Evolutionary conservation across 2,797 vertebrate species (phyloP).

Genomic region (Mus spretus): DNA sequence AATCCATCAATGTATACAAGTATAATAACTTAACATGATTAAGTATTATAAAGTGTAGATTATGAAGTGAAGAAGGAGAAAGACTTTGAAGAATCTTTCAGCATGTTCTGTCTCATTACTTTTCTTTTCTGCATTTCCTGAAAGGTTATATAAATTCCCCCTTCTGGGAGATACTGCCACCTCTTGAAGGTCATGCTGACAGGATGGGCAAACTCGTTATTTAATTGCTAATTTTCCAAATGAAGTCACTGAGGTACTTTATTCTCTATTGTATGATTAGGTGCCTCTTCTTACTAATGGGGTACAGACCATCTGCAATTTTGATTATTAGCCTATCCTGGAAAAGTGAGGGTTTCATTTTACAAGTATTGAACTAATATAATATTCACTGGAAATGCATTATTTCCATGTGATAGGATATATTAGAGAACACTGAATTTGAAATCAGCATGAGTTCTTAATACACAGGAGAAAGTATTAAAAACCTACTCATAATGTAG

Average conservation of each 20-base stretch:
- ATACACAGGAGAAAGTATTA: not conserved
- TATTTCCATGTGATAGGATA: constrained; percentile 6
- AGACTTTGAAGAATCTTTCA: not conserved
- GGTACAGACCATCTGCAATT: constrained; percentile 53
- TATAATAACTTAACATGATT: constrained; percentile 13
- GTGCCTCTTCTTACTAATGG: constrained; percentile 49
- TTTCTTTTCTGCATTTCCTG: not conserved
- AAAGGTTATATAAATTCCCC: constrained; percentile 34
- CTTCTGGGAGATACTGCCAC: not conserved
- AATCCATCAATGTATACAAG: not conserved
- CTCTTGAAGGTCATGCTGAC: constrained; percentile 68
- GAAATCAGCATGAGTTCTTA: constrained; percentile 50
- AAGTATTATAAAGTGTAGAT: not conserved
- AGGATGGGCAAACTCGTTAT: constrained; percentile 59
- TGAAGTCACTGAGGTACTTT: not conserved
- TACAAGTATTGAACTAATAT: constrained; percentile 68
- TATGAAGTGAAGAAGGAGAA: not conserved
- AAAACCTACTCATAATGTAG: not conserved
- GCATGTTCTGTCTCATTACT: not conserved
- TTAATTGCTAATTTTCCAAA: constrained; percentile 60
- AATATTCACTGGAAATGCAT: constrained; percentile 50
- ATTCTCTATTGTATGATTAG: constrained; percentile 65
- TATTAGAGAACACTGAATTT: constrained; percentile 38
- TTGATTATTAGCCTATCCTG: constrained; percentile 64
- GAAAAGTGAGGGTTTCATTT: constrained; percentile 65